phyloP scores from a whole-genome alignment of 2,113 vertebrate genomes.

The Ochotona princeps region DNA sequence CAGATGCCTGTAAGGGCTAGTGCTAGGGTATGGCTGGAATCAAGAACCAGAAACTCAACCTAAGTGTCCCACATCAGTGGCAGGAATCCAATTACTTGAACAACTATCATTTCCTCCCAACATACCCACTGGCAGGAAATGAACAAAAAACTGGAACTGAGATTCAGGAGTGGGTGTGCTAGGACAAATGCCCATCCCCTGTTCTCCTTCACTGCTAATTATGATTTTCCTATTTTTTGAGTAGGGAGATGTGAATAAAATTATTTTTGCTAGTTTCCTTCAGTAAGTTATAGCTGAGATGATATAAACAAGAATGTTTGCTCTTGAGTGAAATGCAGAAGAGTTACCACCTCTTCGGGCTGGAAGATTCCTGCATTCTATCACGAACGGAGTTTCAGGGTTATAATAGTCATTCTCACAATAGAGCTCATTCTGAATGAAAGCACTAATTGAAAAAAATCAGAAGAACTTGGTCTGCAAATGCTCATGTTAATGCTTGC shows the following conservation, averaged over 20 bases:
- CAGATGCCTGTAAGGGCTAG: too few relatives aligned
- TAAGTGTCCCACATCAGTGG: too few relatives aligned
- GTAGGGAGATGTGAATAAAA: not conserved
- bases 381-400: not conserved
- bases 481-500: not conserved
- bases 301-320: not conserved
- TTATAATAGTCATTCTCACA: not conserved
- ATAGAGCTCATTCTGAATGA: not conserved
- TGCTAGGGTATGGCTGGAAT: too few relatives aligned
- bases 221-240: not conserved
- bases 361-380: not conserved
- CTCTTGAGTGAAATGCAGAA: not conserved
- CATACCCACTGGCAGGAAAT: too few relatives aligned
- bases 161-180: too few relatives aligned
- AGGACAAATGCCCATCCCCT: too few relatives aligned
- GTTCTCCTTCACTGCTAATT: not conserved
- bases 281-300: not conserved
- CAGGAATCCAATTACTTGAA: too few relatives aligned
- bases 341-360: not conserved
- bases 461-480: slow-evolving; percentile 9
- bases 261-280: not conserved
- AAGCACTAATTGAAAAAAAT: slow-evolving; percentile 12
- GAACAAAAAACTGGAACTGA: too few relatives aligned
- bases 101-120: too few relatives aligned
- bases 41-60: too few relatives aligned